Evolutionary conservation across 2,113 vertebrate species (phyloP).

Genomic region (Gadus chalcogrammus): DNA sequence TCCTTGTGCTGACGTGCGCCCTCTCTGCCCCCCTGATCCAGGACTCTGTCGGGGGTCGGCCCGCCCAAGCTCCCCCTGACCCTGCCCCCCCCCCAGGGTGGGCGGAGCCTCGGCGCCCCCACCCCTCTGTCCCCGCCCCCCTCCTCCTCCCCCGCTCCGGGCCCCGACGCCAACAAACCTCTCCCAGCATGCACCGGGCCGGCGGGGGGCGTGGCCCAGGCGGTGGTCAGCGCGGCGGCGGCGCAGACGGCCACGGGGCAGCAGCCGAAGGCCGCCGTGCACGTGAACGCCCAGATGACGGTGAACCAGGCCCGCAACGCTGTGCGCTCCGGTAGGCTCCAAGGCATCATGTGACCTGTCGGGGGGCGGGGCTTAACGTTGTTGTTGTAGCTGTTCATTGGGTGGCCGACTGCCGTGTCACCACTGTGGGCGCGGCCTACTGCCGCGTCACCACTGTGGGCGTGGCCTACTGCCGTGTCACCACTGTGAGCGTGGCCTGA

Average conservation of each 20-base stretch:
- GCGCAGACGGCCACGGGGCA: constrained; percentile 85
- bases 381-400: too few relatives aligned
- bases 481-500: not conserved
- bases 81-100: constrained; percentile 79
- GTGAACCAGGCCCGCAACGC: constrained; percentile 94
- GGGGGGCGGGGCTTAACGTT: too few relatives aligned
- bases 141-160: constrained; percentile 75
- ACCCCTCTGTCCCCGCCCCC: constrained; percentile 77
- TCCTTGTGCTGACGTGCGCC: too few relatives aligned
- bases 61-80: constrained; percentile 85
- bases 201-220: constrained; percentile 62
- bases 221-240: constrained; percentile 64
- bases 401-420: too few relatives aligned
- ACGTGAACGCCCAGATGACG: constrained; percentile 91
- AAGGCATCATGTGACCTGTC: too few relatives aligned
- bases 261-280: constrained; percentile 87
- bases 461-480: too few relatives aligned
- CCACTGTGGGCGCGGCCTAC: too few relatives aligned
- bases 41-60: constrained; percentile 77
- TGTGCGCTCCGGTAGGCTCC: constrained; percentile 83
- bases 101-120: constrained; percentile 81
- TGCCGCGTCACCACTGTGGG: not conserved
- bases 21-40: constrained; percentile 49
- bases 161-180: constrained; percentile 72
- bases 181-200: constrained; percentile 69